Conservation (phyloP, 2,888 invertebrate species). For the Tenthredo livida region DNA sequence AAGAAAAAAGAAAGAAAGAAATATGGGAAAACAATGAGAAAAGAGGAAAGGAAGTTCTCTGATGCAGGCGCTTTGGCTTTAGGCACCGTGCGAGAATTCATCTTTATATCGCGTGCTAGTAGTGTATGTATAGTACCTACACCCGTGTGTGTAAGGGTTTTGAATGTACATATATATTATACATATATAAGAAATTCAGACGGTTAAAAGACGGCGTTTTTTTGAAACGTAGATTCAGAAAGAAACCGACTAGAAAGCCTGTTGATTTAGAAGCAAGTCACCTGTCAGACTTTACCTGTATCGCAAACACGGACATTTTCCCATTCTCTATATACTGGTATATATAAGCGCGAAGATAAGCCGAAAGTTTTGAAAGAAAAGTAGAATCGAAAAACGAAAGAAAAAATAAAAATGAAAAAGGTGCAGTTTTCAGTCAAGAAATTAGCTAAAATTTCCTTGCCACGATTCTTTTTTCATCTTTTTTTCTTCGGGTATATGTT, state of each 20-base stretch:
- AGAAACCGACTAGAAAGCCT: slow-evolving; percentile 48
- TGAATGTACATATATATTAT: background rate
- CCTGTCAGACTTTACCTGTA: slow-evolving; percentile 54
- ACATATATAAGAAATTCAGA: background rate
- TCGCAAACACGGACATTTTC: slow-evolving; percentile 50
- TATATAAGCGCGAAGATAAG: background rate
- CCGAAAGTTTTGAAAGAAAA: background rate
- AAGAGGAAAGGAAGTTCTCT: background rate
- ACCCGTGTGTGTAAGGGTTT: background rate
- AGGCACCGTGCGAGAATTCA: no score
- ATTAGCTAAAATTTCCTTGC: background rate
- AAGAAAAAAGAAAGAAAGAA: background rate
- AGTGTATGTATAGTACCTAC: background rate
- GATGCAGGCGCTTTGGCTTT: background rate
- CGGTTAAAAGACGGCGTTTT: background rate
- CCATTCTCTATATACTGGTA: background rate
- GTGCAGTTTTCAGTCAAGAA: background rate
- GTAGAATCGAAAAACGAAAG: background rate
- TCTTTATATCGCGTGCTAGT: background rate
- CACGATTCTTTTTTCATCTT: background rate
- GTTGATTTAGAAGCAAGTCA: slow-evolving; percentile 55
- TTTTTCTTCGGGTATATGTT: background rate
- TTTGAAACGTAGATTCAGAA: slow-evolving; percentile 20
- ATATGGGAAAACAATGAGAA: background rate
- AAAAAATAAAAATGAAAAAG: background rate